Percentiles rank a stretch among this genome's conserved stretches.
phyloP scores from a whole-genome alignment of 2,113 vertebrate species.

The Oreochromis niloticus region DNA sequence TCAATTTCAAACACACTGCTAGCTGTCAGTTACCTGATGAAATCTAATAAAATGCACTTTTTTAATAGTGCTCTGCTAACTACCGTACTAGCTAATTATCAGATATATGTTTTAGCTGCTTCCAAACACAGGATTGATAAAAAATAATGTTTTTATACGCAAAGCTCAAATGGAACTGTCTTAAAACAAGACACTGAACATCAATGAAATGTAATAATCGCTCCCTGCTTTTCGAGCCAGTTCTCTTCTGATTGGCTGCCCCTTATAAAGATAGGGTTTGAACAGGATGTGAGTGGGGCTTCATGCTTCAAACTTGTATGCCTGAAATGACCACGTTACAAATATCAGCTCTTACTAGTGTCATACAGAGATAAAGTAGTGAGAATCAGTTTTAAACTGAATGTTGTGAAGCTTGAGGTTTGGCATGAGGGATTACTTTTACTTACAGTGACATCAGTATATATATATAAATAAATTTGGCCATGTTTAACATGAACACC shows the following conservation, averaged over 20 bases:
- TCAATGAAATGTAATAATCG: neutral
- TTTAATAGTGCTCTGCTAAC: neutral
- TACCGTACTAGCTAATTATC: neutral
- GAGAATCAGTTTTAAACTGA: neutral
- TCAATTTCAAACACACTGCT: neutral
- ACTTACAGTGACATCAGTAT: neutral
- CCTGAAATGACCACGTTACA: neutral
- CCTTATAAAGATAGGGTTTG: neutral
- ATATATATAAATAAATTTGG: neutral
- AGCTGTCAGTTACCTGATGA: neutral
- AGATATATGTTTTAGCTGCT: neutral
- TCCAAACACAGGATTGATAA: neutral
- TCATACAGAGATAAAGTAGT: neutral
- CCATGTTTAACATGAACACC: neutral
- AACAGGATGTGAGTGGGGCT: neutral
- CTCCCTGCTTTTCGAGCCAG: neutral
- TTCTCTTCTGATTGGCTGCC: neutral
- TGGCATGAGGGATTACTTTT: neutral
- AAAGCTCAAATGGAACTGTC: neutral
- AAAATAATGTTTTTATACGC: neutral
- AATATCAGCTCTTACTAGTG: neutral
- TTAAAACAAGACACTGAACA: rapidly evolving
- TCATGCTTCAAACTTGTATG: neutral
- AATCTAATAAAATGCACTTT: neutral
- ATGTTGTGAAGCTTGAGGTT: neutral